phyloP scores from a whole-genome alignment of 2,888 invertebrate genomes.

The Hirtodrosophila trivittata region DNA sequence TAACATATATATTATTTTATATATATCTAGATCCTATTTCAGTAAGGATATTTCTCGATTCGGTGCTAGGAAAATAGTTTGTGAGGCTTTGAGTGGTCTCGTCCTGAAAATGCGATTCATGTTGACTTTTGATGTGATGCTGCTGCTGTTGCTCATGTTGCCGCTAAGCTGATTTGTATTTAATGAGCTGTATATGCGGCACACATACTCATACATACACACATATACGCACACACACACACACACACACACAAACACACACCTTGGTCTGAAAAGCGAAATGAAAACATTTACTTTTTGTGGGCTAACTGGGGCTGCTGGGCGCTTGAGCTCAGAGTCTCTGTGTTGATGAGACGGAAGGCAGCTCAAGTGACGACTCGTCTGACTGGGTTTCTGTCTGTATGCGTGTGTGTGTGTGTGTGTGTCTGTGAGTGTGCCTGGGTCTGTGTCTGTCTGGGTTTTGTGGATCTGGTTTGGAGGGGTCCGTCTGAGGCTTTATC shows the following conservation, averaged over 20 bases:
- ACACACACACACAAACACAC: constrained; percentile 2
- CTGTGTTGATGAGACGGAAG: background rate
- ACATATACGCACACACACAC: constrained; percentile 18
- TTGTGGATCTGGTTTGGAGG: background rate
- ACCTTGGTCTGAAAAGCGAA: constrained; percentile 42
- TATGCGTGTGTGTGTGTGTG: constrained; percentile 20
- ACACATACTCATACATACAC: constrained; percentile 22
- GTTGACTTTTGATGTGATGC: constrained; percentile 27
- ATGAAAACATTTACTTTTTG: constrained; percentile 66
- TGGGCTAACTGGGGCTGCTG: constrained; percentile 12
- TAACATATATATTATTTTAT: no score
- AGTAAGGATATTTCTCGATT: constrained; percentile 7
- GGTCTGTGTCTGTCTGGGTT: constrained; percentile 5
- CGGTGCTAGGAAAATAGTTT: constrained; percentile 6
- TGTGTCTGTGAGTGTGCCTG: background rate
- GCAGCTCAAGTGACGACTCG: constrained; percentile 16
- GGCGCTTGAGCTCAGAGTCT: constrained; percentile 4
- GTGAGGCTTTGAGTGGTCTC: constrained; percentile 7
- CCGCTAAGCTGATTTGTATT: constrained; percentile 73
- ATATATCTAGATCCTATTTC: no score
- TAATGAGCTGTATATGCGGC: constrained; percentile 69
- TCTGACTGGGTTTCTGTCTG: background rate
- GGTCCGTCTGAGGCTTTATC: constrained; percentile 36
- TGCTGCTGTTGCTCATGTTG: constrained; percentile 43
- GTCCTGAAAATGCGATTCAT: constrained; percentile 21